Evolutionary conservation across 2,113 vertebrate species (phyloP).

Genomic region (Callocephalon fimbriatum): DNA sequence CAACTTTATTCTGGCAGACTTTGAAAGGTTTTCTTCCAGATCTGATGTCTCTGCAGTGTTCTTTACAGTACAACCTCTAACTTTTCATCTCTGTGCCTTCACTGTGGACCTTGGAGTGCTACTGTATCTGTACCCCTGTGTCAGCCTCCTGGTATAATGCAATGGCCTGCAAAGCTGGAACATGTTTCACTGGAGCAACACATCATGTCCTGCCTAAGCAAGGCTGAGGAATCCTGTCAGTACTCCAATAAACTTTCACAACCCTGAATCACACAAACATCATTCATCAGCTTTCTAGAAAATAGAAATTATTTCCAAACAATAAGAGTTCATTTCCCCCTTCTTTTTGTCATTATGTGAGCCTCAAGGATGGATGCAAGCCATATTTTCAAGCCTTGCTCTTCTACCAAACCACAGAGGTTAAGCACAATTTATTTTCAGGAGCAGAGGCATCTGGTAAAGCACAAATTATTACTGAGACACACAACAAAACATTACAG

Average conservation of each 20-base stretch:
- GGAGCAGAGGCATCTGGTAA: neutral
- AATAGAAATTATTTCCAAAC: neutral
- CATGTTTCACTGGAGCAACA: neutral
- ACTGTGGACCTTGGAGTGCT: neutral
- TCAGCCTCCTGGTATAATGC: neutral
- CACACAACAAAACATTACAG: neutral
- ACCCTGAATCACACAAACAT: neutral
- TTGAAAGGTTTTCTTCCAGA: neutral
- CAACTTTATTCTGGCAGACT: neutral
- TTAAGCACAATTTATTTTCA: constrained; percentile 7
- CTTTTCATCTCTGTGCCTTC: neutral
- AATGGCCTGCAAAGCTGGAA: neutral
- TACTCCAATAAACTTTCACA: neutral
- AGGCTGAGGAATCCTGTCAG: neutral
- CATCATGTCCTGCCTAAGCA: neutral
- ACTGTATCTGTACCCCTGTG: rapidly evolving
- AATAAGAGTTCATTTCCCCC: neutral
- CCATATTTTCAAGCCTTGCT: neutral
- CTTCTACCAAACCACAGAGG: neutral
- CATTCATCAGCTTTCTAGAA: neutral
- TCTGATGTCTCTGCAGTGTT: neutral
- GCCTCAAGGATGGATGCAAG: neutral
- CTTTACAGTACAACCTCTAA: neutral
- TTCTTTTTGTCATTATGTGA: neutral
- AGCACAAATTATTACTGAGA: constrained; percentile 11